Base-by-base conservation (phyloP, 2,113 vertebrate genomes). In the Rutilus rutilus region DNA sequence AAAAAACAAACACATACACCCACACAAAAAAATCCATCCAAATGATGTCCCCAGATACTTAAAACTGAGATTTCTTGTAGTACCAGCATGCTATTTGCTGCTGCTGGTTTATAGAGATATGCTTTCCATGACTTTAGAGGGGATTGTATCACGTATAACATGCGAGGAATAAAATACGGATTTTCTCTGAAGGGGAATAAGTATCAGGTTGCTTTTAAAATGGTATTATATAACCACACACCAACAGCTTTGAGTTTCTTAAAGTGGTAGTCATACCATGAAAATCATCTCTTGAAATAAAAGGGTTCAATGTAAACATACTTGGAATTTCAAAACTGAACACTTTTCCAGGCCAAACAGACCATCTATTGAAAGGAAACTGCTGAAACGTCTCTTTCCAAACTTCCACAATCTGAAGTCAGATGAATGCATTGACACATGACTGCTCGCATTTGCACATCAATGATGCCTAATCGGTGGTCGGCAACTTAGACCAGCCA, bases 41-140 rank as follows among this genome's bases (percentile, higher is more conserved):
- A 36, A 57, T n/a, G 2, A 73, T n/a, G n/a, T 73, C 30, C 65
- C 12, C 30, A 73, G 81, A 73, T 57, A 83, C 73, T 23, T 42
- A 57, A 73, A 57, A 57, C 81, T 57, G 50, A 83, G 33, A 59
- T 6, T 57, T 36, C 33, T 39, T 69, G 23, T 30, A 52, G 36
- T 81, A 69, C 45, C 62, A 69, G 62, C 80, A 83, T 73, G 80
- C 11, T 36, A 52, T 71, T 71, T 83, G 64, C 30, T 25, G 27
- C 12, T 73, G 33, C 23, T n/a, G 65, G 62, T 27, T 21, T 45
- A 30, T 23, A 82, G 79, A 82, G 79, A 82, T 69, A 54, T 59
- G 33, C 30, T 36, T 5, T 21, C 17, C 6, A 54, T 71, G 45
- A 57, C 59, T 83, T 73, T 59, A 36, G 27, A 54, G 45, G 47